Percentiles rank a stretch among this genome's conserved stretches.
Conservation (phyloP, 1,140 invertebrate species). For the Trinorchestia longiramus region DNA sequence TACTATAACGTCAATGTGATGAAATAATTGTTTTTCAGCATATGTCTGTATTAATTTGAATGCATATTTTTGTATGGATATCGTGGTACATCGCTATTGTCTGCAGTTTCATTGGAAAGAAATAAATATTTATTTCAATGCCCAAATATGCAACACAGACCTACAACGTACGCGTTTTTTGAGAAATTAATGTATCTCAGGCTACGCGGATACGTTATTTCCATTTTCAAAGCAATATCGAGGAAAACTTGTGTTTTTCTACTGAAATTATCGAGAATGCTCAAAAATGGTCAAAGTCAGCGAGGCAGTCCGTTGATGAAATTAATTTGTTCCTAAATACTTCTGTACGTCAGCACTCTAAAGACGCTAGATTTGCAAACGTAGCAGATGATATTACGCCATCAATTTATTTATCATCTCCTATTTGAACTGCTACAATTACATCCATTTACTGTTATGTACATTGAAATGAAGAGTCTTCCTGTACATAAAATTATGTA, state of each 20-base stretch:
- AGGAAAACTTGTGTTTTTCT: background rate
- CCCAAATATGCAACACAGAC: no score
- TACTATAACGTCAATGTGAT: no score
- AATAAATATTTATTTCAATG: background rate
- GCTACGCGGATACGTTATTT: no score
- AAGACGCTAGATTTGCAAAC: background rate
- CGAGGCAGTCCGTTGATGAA: background rate
- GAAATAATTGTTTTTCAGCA: no score
- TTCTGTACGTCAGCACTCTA: background rate
- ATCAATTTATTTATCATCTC: background rate
- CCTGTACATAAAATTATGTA: slow-evolving; percentile 36
- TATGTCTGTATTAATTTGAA: background rate
- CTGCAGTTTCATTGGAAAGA: background rate
- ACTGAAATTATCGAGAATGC: background rate
- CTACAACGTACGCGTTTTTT: no score
- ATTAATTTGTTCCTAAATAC: background rate
- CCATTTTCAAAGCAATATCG: no score
- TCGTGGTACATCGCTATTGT: background rate
- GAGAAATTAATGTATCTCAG: no score
- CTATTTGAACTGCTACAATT: background rate
- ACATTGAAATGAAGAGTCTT: slow-evolving; percentile 28
- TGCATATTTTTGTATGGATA: background rate
- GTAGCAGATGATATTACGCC: background rate
- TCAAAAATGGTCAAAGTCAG: background rate
- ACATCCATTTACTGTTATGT: background rate